phyloP scores from a whole-genome alignment of 2,888 invertebrate genomes.

The Yponomeuta cagnagella region DNA sequence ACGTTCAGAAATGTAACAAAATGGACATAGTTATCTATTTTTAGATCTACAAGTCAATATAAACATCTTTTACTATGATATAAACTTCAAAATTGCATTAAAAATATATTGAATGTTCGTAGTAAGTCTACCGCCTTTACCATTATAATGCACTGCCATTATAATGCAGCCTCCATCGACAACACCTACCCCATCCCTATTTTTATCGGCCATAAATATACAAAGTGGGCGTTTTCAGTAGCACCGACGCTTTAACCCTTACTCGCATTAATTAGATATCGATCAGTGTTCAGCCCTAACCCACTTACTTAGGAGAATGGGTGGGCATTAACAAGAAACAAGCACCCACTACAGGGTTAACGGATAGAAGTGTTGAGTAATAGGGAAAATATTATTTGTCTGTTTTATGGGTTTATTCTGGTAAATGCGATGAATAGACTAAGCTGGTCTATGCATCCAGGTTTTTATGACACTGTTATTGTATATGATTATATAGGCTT shows the following conservation, averaged over 20 bases:
- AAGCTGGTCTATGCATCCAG: too few species aligned
- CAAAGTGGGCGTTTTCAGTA: slow-evolving; percentile 40
- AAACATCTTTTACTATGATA: too few species aligned
- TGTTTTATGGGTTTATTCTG: neutral
- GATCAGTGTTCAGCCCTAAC: slow-evolving; percentile 21
- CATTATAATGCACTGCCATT: too few species aligned
- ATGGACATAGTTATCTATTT: too few species aligned
- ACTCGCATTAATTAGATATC: slow-evolving; percentile 50
- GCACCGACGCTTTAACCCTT: slow-evolving; percentile 39
- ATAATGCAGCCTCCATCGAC: neutral
- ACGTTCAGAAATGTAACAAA: too few species aligned
- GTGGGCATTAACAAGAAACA: slow-evolving; percentile 8
- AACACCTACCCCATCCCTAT: slow-evolving; percentile 19
- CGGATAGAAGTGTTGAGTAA: neutral
- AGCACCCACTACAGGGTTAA: neutral
- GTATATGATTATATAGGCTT: too few species aligned
- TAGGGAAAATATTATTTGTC: neutral
- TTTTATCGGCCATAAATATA: slow-evolving; percentile 42
- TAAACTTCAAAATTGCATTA: too few species aligned
- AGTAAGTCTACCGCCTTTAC: too few species aligned
- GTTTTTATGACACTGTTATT: too few species aligned
- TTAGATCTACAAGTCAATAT: too few species aligned
- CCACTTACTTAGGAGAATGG: slow-evolving; percentile 10
- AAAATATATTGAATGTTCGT: too few species aligned
- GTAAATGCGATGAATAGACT: too few species aligned